phyloP scores from a whole-genome alignment of 2,888 invertebrate genomes.

The Cephus rjabovi region DNA sequence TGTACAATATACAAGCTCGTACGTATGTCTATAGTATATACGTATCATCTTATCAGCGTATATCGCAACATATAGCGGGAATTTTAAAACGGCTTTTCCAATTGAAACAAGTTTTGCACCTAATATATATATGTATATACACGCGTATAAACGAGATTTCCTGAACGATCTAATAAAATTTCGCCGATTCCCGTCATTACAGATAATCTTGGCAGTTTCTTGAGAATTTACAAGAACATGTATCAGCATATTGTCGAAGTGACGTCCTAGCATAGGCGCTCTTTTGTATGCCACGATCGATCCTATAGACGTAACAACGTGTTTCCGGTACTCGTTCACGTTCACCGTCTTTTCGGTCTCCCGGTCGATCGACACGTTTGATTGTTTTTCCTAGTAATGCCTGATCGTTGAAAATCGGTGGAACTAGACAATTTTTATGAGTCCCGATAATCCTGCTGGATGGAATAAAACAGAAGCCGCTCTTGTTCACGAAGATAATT shows the following conservation, averaged over 20 bases:
- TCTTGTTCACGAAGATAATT: neutral
- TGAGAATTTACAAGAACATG: neutral
- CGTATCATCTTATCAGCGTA: too few species aligned
- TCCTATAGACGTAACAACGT: conserved; percentile 36
- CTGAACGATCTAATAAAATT: neutral
- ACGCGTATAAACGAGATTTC: neutral
- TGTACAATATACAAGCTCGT: too few species aligned
- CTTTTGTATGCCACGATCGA: neutral
- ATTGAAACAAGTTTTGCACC: neutral
- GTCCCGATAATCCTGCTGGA: neutral
- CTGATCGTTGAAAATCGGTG: neutral
- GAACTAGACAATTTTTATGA: neutral
- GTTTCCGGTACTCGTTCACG: conserved; percentile 39
- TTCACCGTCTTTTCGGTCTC: neutral
- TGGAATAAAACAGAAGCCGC: neutral
- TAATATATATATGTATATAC: neutral
- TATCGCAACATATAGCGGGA: too few species aligned
- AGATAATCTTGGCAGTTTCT: neutral
- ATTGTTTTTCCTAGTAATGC: neutral
- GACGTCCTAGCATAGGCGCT: neutral
- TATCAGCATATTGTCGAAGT: neutral
- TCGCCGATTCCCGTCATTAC: neutral
- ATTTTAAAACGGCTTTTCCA: too few species aligned
- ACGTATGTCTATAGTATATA: too few species aligned
- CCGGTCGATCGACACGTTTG: neutral